Base-by-base conservation (phyloP, 1,140 invertebrate genomes). In the Drosophila mayri region DNA sequence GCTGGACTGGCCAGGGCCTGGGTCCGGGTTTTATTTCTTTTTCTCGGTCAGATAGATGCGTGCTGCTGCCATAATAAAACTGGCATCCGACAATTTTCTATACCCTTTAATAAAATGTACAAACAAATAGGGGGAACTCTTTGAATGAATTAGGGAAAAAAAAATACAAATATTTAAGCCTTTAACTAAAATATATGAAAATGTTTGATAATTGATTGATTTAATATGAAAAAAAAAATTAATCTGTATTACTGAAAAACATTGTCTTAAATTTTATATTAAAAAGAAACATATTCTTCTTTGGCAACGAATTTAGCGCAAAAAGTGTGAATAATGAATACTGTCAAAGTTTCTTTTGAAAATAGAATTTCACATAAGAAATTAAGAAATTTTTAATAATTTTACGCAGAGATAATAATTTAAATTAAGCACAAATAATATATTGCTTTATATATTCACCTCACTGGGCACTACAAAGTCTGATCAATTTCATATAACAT, bases 11-110 rank as follows among this genome's bases (percentile, higher is more conserved):
- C 43, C 43, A 2, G 20, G 25, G 22, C 7, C 18, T 18, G 4
- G 16, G 18, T 6, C 5, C 12, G 37, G 37, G 37, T 66, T 67
- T 66, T 54, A 67, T 66, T 70, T 70, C 38, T 18, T 37, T 68
- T 66, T 66, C 62, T 70, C 66, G 32, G 38, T 38, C 66, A 52
- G 61, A 37, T 63, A 52, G 61, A 37, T 63, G 62, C 44, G 14
- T 81, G 79, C 60, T 75, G 65, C 37, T 70, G 79, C 46, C 79
- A 62, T 73, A 80, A 61, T 71, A 66, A 22, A 3, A 5, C 59
- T 54, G 44, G 44, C 41, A 35, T 35, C 18, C 3, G 37, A 18
- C 35, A 1, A 14, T 10, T 52, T 43, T 16, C 4, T 20, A 67
- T 67, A 67, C 44, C 12, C 60, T 68, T 25, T 41, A 30, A 16